Conservation (phyloP, 2,113 vertebrate species). For the Elaphurus davidianus region DNA sequence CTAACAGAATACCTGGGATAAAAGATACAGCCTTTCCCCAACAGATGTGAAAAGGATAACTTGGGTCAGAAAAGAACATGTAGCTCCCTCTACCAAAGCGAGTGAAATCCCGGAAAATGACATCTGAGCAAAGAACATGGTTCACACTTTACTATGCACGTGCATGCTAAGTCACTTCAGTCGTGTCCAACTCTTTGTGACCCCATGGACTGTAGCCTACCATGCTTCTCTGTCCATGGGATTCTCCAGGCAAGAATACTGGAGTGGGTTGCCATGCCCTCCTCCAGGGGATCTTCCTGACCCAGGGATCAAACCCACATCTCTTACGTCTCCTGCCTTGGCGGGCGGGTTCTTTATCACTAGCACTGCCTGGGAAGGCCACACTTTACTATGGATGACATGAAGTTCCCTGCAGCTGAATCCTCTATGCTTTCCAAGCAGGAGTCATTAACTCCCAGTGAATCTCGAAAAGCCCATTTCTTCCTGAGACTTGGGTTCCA, state of each 20-base stretch:
- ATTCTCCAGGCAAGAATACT: neutral
- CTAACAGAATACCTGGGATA: neutral
- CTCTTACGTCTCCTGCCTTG: neutral
- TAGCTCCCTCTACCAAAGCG: neutral
- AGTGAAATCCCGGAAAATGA: neutral
- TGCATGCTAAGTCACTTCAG: neutral
- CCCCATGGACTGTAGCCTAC: neutral
- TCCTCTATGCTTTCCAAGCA: neutral
- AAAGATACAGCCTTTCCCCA: neutral
- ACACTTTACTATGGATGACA: neutral
- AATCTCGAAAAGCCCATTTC: constrained; percentile 19
- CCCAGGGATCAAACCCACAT: neutral
- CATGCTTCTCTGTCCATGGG: neutral
- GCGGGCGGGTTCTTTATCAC: neutral
- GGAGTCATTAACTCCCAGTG: neutral
- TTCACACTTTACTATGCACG: fast-evolving
- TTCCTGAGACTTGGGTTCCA: constrained; percentile 21
- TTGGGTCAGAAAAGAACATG: neutral
- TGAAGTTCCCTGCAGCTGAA: neutral
- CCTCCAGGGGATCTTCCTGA: neutral
- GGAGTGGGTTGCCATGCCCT: neutral
- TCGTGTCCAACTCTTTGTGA: neutral
- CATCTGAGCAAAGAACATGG: neutral
- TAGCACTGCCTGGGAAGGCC: neutral
- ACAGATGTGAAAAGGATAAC: neutral